These are phyloP conservation scores for Ophion ventricosus DNA, from an alignment of 2,888 invertebrate species.

Conservation along the genomic window DNA sequence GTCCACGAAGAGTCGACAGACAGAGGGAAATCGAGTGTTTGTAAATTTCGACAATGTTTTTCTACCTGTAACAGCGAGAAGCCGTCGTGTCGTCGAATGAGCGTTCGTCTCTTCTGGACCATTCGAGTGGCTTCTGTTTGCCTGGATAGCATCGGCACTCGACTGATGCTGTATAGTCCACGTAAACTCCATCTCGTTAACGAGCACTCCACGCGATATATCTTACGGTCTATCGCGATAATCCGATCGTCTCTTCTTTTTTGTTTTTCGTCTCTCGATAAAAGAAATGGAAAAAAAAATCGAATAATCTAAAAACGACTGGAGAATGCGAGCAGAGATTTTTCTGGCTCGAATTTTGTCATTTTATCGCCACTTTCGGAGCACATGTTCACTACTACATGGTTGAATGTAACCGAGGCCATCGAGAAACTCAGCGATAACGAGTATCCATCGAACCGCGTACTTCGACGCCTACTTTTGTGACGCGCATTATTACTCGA, in stretches of 20 bases:
- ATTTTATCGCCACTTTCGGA: conserved; percentile 37
- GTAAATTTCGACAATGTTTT: not conserved
- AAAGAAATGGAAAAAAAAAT: not conserved
- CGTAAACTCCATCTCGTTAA: conserved; percentile 74
- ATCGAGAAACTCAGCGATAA: conserved; percentile 56
- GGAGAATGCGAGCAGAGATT: conserved; percentile 17
- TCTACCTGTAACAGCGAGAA: conserved; percentile 75
- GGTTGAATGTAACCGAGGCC: conserved; percentile 41
- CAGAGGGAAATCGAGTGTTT: too few relatives aligned
- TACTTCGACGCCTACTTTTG: conserved; percentile 51
- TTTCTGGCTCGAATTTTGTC: conserved; percentile 39
- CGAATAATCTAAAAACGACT: not conserved
- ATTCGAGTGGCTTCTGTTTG: conserved; percentile 67
- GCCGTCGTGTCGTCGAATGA: conserved; percentile 73
- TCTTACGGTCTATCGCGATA: not conserved
- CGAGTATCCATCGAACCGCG: conserved; percentile 30
- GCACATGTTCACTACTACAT: conserved; percentile 68
- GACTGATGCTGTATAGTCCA: conserved; percentile 77
- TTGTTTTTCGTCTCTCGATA: not conserved
- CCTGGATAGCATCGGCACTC: conserved; percentile 69
- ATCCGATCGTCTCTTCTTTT: not conserved
- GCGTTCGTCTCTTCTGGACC: conserved; percentile 71
- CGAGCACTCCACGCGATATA: conserved; percentile 3
- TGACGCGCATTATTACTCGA: conserved; percentile 60
- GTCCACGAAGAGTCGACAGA: too few relatives aligned